Conservation (phyloP, 2,888 invertebrate genomes). For the Drosophila planitibia region DNA sequence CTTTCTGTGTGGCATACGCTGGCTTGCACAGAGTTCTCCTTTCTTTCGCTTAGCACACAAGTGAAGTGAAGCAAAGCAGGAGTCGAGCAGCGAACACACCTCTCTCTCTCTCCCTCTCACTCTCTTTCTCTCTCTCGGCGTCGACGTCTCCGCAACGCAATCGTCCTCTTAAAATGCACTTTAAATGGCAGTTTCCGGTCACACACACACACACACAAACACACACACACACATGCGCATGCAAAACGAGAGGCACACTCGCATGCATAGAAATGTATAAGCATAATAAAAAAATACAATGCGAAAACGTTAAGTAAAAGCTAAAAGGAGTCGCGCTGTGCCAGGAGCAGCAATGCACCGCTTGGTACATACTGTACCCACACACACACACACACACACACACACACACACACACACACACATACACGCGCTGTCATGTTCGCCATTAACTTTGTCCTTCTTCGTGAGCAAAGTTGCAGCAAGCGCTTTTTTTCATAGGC, state of each 20-base stretch:
- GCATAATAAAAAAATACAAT: slow-evolving; percentile 68
- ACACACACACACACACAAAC: slow-evolving; percentile 42
- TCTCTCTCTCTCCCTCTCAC: not conserved
- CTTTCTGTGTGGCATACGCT: slow-evolving; percentile 8
- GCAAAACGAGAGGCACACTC: slow-evolving; percentile 1
- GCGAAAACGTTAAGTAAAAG: slow-evolving; percentile 63
- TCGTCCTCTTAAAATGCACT: slow-evolving; percentile 81
- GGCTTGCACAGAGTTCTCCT: slow-evolving; percentile 54
- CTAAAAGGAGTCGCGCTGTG: slow-evolving; percentile 71
- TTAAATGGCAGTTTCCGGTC: slow-evolving; percentile 84
- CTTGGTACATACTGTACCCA: slow-evolving; percentile 83
- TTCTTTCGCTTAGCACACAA: slow-evolving; percentile 69
- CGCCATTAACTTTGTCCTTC: slow-evolving; percentile 63
- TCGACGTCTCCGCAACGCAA: slow-evolving; percentile 54
- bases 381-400: slow-evolving; percentile 39
- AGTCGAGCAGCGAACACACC: slow-evolving; percentile 30
- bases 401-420: slow-evolving; percentile 13
- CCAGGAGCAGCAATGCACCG: slow-evolving; percentile 79
- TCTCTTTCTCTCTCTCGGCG: not conserved
- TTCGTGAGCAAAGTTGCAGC: slow-evolving; percentile 46
- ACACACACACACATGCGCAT: slow-evolving; percentile 19
- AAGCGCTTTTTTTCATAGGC: slow-evolving; percentile 61
- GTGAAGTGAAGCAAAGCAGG: slow-evolving; percentile 66
- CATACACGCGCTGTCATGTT: slow-evolving; percentile 64
- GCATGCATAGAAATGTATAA: slow-evolving; percentile 58